Base-by-base conservation (phyloP, 2,797 vertebrate genomes). In the Ambastaia sidthimunki region DNA sequence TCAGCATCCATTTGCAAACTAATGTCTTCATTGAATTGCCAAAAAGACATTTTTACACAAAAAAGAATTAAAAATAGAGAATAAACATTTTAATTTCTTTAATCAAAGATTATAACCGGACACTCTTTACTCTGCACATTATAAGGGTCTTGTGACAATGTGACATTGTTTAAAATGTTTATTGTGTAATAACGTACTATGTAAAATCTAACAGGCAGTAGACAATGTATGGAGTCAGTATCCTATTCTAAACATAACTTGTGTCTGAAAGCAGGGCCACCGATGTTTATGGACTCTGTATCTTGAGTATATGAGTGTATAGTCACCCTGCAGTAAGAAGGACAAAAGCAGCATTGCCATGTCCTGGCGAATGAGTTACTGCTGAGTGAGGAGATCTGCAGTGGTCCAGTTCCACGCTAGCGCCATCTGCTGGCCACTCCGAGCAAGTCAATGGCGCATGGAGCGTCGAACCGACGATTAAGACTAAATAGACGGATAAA, bases 371-470 rank as follows among this genome's bases (percentile, higher is more conserved):
- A 78, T 76, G 76, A 86, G 77, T 75, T 47, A 31, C 63, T 83
- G 85, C 83, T 84, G 82, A 85, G 74, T 76, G 41, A 72, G 68
- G 62, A 48, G 82, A 79, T 76, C 47, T 13, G 59, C 2, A 73
- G 71, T 69, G 6, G 12, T 82, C 66, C 78, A 28, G 77, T 82
- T 85, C 80, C 48, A 82, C 80, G 44, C 59, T 71, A 83, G 86
- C 80, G 15, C 83, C 86, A 83, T 82, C 85, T 82, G 60, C 41
- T 76, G 7, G n/a, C 25, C 63, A 82, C 76, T 52, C 84, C 82
- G 75, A 52, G 15, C 52, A 79, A 73, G 81, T 65, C 25, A 41
- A 48, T 71, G 81, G 34, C 65, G 57, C 71, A 48, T 31, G 60
- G 18, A 74, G 52, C 31, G 11, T 68, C 41, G 23, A 48, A 48